These are phyloP conservation scores for Sturnira hondurensis DNA, from an alignment of 2,113 vertebrate species.

Conservation along the genomic window DNA sequence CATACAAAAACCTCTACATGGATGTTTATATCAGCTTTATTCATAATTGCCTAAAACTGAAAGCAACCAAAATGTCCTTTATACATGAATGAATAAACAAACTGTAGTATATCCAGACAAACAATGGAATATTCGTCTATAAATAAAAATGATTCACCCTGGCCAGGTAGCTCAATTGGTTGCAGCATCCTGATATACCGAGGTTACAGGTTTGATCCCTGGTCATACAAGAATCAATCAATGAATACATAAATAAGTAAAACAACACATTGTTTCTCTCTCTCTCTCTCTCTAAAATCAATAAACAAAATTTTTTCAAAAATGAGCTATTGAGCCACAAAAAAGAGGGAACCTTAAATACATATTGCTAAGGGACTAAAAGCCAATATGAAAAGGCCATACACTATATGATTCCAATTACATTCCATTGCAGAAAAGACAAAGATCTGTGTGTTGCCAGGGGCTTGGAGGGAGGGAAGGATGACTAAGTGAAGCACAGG, in stretches of 20 bases:
- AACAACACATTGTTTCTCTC: too few relatives aligned
- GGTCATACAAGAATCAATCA: too few relatives aligned
- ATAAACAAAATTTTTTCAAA: too few relatives aligned
- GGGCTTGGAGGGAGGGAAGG: neutral
- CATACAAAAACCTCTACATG: neutral
- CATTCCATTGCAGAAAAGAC: neutral
- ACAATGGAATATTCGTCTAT: neutral
- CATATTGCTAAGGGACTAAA: neutral
- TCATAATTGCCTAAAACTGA: neutral
- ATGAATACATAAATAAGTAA: too few relatives aligned
- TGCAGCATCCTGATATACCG: too few relatives aligned
- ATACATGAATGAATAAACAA: too few relatives aligned
- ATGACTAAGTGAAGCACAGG: too few relatives aligned
- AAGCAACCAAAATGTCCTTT: too few relatives aligned
- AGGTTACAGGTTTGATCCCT: too few relatives aligned
- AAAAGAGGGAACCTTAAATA: neutral
- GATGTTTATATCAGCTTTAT: neutral
- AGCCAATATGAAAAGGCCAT: neutral
- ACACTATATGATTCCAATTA: neutral
- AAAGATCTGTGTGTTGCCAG: neutral
- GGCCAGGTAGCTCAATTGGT: too few relatives aligned
- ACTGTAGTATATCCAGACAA: neutral
- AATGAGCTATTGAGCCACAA: too few relatives aligned
- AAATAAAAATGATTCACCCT: neutral
- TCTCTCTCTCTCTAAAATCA: too few relatives aligned